Percentiles rank a stretch among this genome's conserved stretches.
Evolutionary conservation across 2,888 invertebrate genomes (phyloP).

Genomic region (Hoplodrina blanda): DNA sequence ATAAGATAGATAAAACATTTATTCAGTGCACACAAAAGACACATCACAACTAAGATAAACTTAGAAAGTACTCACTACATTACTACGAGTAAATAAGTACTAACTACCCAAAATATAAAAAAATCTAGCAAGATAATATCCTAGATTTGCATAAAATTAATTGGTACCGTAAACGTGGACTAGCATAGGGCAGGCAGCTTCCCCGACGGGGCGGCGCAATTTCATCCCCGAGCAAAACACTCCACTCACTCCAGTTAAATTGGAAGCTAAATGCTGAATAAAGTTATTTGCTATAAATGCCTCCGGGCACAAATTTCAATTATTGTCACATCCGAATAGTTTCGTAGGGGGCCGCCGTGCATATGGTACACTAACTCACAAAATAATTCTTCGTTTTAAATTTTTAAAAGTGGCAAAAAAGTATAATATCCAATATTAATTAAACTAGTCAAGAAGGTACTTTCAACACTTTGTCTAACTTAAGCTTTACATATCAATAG

Average conservation of each 20-base stretch:
- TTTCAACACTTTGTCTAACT: too few relatives aligned
- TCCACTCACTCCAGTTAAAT: conserved; percentile 81
- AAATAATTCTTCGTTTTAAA: conserved; percentile 17
- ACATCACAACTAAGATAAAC: too few relatives aligned
- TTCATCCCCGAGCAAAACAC: conserved; percentile 78
- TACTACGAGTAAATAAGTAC: too few relatives aligned
- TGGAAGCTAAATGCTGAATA: conserved; percentile 89
- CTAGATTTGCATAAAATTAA: neutral
- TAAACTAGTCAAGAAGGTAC: too few relatives aligned
- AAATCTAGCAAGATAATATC: too few relatives aligned
- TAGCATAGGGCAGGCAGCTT: conserved; percentile 20
- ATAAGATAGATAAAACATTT: too few relatives aligned
- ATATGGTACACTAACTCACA: conserved; percentile 70
- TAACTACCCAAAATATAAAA: too few relatives aligned
- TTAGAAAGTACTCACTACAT: too few relatives aligned
- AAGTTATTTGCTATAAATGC: conserved; percentile 90
- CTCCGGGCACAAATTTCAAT: conserved; percentile 91
- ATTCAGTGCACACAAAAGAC: too few relatives aligned
- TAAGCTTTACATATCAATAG: too few relatives aligned
- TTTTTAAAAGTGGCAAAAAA: neutral
- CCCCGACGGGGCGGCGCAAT: conserved; percentile 54
- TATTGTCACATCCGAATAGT: conserved; percentile 90
- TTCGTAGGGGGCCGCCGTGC: conserved; percentile 77
- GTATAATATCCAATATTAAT: too few relatives aligned
- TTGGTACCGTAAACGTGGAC: conserved; percentile 10